phyloP scores from a whole-genome alignment of 1,140 invertebrate species.

The Drosophila elegans region DNA sequence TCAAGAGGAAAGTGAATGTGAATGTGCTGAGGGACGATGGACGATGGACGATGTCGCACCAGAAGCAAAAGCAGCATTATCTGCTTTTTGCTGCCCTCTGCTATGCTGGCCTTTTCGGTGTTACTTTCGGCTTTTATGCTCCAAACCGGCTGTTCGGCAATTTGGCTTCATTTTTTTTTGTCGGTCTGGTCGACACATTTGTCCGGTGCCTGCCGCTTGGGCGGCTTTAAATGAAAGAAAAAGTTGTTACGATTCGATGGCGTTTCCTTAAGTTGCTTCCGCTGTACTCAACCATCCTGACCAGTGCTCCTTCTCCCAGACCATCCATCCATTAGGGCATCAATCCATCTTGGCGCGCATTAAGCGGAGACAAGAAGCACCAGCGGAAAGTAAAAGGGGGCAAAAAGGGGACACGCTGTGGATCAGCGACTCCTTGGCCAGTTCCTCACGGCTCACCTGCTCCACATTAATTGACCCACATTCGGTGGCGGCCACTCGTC shows the following conservation, averaged over 20 bases:
- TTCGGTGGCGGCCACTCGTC: constrained; percentile 63
- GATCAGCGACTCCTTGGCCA: constrained; percentile 21
- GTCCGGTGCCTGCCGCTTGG: constrained; percentile 62
- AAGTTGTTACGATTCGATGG: constrained; percentile 74
- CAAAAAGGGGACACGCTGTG: constrained; percentile 59
- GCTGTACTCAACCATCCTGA: constrained; percentile 40
- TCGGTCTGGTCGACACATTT: constrained; percentile 42
- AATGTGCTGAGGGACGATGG: constrained; percentile 9
- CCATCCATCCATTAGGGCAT: constrained; percentile 55
- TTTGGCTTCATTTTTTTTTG: constrained; percentile 26
- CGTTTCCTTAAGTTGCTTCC: constrained; percentile 74
- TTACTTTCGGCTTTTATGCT: constrained; percentile 56
- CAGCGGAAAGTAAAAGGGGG: constrained; percentile 17
- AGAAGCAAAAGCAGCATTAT: constrained; percentile 45
- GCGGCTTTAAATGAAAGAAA: constrained; percentile 71
- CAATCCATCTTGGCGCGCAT: constrained; percentile 62
- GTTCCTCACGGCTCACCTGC: constrained; percentile 49
- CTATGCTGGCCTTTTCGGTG: constrained; percentile 47
- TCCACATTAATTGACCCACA: constrained; percentile 73
- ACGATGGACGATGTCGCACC: constrained; percentile 32
- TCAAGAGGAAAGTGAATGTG: constrained; percentile 13
- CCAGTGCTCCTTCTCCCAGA: neutral
- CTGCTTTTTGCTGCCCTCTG: constrained; percentile 52
- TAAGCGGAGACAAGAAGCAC: constrained; percentile 45
- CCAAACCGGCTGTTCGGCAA: constrained; percentile 59